These are phyloP conservation scores for Gallinago jamesoni DNA, from an alignment of 2,113 vertebrate genomes.

Conservation along the genomic window DNA sequence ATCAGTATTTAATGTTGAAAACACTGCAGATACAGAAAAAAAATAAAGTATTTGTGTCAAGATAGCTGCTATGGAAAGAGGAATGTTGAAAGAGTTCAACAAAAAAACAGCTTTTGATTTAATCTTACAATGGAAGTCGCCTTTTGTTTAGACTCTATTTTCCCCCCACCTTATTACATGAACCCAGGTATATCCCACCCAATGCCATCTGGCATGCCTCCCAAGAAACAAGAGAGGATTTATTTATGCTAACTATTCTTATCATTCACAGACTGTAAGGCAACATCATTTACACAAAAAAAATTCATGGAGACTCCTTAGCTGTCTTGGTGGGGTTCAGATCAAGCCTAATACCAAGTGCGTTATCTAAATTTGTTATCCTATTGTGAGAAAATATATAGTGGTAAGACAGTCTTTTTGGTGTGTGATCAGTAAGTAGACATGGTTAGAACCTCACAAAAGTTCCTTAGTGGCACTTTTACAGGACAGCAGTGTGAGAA, in stretches of 20 bases:
- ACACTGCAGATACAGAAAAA: neutral
- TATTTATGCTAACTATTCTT: neutral
- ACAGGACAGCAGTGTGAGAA: neutral
- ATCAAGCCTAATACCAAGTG: neutral
- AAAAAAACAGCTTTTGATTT: neutral
- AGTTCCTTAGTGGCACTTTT: neutral
- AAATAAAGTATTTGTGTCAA: neutral
- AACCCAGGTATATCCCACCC: neutral
- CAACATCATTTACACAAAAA: neutral
- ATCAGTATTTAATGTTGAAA: neutral
- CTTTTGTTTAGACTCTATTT: neutral
- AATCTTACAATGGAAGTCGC: neutral
- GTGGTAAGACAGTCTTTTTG: neutral
- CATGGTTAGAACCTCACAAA: neutral
- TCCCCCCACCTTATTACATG: neutral
- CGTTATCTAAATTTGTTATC: neutral
- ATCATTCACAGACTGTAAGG: neutral
- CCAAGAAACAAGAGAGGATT: neutral
- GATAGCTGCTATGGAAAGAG: neutral
- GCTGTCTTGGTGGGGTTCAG: neutral
- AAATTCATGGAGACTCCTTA: neutral
- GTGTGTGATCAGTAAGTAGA: neutral
- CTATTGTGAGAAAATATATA: neutral
- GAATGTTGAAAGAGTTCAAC: neutral
- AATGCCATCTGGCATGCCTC: neutral